A percentile compares a stretch with the other conserved stretches of the same genome.
Conservation (phyloP, 1,140 invertebrate genomes). For the Ladona fulva region DNA sequence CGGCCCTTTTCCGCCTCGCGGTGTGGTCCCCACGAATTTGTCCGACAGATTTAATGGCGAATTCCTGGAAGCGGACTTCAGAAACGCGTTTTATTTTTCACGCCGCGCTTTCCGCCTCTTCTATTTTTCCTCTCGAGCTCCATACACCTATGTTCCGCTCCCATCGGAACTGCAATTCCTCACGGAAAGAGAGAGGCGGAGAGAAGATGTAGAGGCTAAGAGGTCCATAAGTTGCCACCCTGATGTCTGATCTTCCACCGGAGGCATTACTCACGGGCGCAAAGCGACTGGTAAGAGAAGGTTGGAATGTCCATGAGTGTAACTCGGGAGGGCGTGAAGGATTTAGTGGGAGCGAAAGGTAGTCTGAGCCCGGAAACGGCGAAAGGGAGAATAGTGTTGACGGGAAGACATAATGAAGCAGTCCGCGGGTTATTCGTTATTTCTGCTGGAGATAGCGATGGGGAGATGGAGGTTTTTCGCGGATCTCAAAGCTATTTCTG, state of each 20-base stretch:
- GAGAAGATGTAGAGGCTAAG: background rate
- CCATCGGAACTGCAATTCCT: background rate
- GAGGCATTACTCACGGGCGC: background rate
- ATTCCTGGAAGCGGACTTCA: background rate
- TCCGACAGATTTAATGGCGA: background rate
- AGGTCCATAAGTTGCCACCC: conserved; percentile 4
- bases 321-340: background rate
- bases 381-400: background rate
- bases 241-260: background rate
- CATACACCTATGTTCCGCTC: background rate
- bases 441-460: too few relatives aligned
- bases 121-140: background rate
- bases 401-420: background rate
- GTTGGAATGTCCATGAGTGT: background rate
- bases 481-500: too few relatives aligned
- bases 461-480: too few relatives aligned
- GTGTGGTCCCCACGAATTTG: background rate
- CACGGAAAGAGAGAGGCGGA: background rate
- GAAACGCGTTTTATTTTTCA: background rate
- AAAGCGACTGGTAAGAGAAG: background rate
- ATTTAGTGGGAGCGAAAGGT: background rate
- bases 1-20: too few relatives aligned
- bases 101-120: background rate
- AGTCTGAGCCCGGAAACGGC: background rate
- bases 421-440: background rate